Base-by-base conservation (phyloP, 1,140 invertebrate genomes). In the Melipona quadrifasciata region DNA sequence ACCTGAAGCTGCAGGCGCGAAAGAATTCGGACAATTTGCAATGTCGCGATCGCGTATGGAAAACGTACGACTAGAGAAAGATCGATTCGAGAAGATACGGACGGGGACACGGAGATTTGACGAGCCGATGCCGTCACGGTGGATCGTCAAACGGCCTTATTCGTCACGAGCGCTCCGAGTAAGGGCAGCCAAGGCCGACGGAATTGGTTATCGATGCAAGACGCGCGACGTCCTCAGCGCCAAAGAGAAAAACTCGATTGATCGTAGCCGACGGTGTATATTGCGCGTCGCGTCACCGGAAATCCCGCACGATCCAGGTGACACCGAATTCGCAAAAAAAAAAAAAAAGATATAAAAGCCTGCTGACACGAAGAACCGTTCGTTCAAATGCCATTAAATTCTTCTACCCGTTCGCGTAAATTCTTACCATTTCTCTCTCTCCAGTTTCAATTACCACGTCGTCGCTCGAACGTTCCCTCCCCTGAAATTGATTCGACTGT, bases 121-220 rank as follows among this genome's bases (percentile, higher is more conserved):
- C 61, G 64, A 85, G 72, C 61, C 53, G 61, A 85, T 74, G 47
- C 24, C 39, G 71, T 82, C 81, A 64, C 72, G 65, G 57, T 68
- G 80, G 70, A 82, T 86, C 72, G 73, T 76, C 57, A 80, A 65
- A 82, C 31, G 67, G 67, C 73, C 73, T 82, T 68, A 73, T 78
- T 14, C 76, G 67, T 86, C 24, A 73, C 67, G 57, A 53, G 55
- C 61, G 39, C 31, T 51, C 67, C 61, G 27, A 57, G 27, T 85
- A 85, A 88, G 78, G 78, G 65, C 73, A 55, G 39, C 34, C 67
- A 84, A 88, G 84, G 84, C 21, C 73, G 81, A 14, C 47, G 73
- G 72, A 53, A 82, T 84, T 65, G 72, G 61, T 89, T 90, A 89
- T 89, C 85, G 71, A 90, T 89, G 85, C 87, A 79, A 89, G 87